Evolutionary conservation across 2,888 invertebrate genomes (phyloP).

Genomic region (Pristionchus fissidentatus): DNA sequence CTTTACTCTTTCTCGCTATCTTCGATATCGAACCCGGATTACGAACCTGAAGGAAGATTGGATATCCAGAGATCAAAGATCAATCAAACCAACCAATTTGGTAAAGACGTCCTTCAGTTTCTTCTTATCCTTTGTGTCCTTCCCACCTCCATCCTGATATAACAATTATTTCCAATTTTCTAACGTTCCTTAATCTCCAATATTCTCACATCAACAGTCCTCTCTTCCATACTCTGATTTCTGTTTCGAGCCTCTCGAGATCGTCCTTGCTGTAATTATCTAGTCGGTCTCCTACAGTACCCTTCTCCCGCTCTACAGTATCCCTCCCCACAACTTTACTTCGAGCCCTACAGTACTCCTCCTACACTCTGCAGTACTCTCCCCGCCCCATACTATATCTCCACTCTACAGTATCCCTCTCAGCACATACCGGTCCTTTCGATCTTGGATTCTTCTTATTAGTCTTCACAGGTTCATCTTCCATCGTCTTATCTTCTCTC

Average conservation of each 20-base stretch:
- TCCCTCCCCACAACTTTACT: not conserved
- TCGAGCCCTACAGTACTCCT: not conserved
- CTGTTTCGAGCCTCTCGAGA: too few species aligned
- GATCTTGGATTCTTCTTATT: too few species aligned
- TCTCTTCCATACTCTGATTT: not conserved
- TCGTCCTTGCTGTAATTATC: not conserved
- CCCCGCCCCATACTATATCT: not conserved
- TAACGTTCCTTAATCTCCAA: not conserved
- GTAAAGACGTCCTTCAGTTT: not conserved
- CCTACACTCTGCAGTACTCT: not conserved
- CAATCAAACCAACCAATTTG: too few species aligned
- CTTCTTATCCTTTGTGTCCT: conserved; percentile 14
- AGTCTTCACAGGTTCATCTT: too few species aligned
- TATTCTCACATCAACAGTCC: not conserved
- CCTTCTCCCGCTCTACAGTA: not conserved
- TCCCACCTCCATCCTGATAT: too few species aligned
- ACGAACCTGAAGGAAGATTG: too few species aligned
- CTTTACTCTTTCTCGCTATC: too few species aligned
- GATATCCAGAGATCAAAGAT: too few species aligned
- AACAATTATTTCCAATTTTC: not conserved
- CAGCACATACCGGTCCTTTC: too few species aligned
- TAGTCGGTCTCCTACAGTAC: not conserved
- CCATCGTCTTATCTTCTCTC: too few species aligned
- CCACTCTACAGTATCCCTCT: not conserved
- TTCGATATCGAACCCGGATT: too few species aligned